Evolutionary conservation across 2,888 invertebrate species (phyloP), one percentile per base, ranked within the genome.

Genomic region (Saturnia pavonia): DNA sequence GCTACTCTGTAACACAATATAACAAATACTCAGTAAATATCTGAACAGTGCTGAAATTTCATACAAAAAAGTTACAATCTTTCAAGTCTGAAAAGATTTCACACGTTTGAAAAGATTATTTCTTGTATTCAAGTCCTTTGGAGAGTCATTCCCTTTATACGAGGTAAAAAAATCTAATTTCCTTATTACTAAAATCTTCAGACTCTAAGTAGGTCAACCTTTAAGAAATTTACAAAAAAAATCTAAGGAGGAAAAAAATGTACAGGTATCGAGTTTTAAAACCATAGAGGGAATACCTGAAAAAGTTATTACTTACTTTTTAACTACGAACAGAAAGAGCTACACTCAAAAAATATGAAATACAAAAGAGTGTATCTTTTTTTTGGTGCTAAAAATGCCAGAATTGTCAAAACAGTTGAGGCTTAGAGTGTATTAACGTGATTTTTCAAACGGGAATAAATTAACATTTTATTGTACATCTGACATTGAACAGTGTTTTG

Each of bases 1-100:
- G n/a, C n/a, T 65, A 70, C 70, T 51, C 19, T 51, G 67, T 70
- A 60, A 67, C 43, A 70, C 66, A 70, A 70, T 70, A 67, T 54
- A 70, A 65, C 65, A 65, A 65, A 65, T 63, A 27, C 34, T 34
- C 4, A 40, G 65, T n/a, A n/a, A 40, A 65, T n/a, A n/a, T 40
- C 9, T 9, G 40, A 40, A 65, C 40, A 65, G 65, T 65, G 12
- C n/a, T n/a, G 9, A 19, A 65, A 65, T 19, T n/a, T 0, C 27
- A 14, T 65, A 54, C n/a, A 54, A 54, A 54, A 54, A 11, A 48
- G 11, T 48, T 48, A 11, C 19, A 54, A 54, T 11, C 9, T 11
- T 2, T 43, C 14, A 12, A 3, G 7, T 43, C 2, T 43, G 14
- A 43, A 12, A 12, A 12, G 14, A 43, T 14, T 54, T 54, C 22